Evolutionary conservation across 1,140 invertebrate species (phyloP).

Genomic region (Dysdera silvatica): DNA sequence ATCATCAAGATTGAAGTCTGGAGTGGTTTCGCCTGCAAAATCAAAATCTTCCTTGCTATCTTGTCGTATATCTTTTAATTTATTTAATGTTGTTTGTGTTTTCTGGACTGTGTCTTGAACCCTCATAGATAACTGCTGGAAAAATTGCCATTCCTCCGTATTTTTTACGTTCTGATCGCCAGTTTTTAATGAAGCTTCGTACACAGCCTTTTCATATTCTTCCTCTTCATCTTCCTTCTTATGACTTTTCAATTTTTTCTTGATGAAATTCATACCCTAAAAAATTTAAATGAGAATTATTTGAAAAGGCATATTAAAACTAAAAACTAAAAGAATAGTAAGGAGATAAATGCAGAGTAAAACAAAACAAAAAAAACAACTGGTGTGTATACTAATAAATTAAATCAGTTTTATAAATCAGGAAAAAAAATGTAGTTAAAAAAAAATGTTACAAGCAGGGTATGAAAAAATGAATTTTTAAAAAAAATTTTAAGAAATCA

Average conservation of each 20-base stretch:
- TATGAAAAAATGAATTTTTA: too few relatives aligned
- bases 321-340: too few relatives aligned
- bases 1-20: conserved; percentile 8
- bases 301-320: too few relatives aligned
- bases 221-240: conserved; percentile 29
- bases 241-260: conserved; percentile 31
- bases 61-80: conserved; percentile 36
- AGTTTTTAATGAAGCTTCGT: conserved; percentile 16
- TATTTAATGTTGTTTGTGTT: conserved; percentile 41
- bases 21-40: conserved; percentile 31
- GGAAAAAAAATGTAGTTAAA: too few relatives aligned
- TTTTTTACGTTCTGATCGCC: conserved; percentile 34
- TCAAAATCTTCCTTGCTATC: conserved; percentile 28
- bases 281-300: too few relatives aligned
- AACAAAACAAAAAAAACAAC: too few relatives aligned
- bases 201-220: conserved; percentile 24
- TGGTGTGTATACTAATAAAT: too few relatives aligned
- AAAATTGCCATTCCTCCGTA: conserved; percentile 47
- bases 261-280: conserved; percentile 28
- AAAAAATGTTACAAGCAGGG: too few relatives aligned
- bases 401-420: too few relatives aligned
- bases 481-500: too few relatives aligned
- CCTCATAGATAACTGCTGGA: conserved; percentile 45
- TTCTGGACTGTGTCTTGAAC: conserved; percentile 43
- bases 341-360: too few relatives aligned